Evolutionary conservation across 2,888 invertebrate genomes (phyloP).

Genomic region (Erannis defoliaria): DNA sequence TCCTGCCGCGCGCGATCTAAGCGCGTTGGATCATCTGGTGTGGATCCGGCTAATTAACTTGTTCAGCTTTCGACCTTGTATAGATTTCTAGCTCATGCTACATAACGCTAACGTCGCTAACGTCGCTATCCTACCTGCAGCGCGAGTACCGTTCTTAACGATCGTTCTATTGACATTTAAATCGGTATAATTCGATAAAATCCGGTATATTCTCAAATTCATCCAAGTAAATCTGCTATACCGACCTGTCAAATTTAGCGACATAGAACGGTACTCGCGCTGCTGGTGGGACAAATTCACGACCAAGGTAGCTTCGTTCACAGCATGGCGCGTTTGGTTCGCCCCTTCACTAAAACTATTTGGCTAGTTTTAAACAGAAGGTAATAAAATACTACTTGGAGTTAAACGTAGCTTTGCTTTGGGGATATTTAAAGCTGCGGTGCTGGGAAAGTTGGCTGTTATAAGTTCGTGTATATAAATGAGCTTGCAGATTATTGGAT

Average conservation of each 20-base stretch:
- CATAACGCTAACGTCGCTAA: neutral
- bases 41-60: too few relatives aligned
- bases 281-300: neutral
- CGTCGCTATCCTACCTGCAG: too few relatives aligned
- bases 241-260: too few relatives aligned
- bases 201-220: too few relatives aligned
- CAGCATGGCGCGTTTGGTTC: conserved; percentile 5
- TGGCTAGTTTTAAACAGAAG: conserved; percentile 27
- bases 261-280: too few relatives aligned
- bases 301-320: neutral
- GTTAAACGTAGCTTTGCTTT: conserved; percentile 22
- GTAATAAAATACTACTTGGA: conserved; percentile 26
- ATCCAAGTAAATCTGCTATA: too few relatives aligned
- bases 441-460: conserved; percentile 13
- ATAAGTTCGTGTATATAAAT: conserved; percentile 13
- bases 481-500: conserved; percentile 15
- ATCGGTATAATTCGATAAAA: too few relatives aligned
- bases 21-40: too few relatives aligned
- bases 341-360: conserved; percentile 18
- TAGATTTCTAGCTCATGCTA: neutral
- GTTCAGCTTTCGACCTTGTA: too few relatives aligned
- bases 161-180: too few relatives aligned
- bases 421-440: conserved; percentile 27
- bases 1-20: too few relatives aligned
- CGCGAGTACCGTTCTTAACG: too few relatives aligned